Evolutionary conservation across 2,113 vertebrate species (phyloP).

Genomic region (Riparia riparia): DNA sequence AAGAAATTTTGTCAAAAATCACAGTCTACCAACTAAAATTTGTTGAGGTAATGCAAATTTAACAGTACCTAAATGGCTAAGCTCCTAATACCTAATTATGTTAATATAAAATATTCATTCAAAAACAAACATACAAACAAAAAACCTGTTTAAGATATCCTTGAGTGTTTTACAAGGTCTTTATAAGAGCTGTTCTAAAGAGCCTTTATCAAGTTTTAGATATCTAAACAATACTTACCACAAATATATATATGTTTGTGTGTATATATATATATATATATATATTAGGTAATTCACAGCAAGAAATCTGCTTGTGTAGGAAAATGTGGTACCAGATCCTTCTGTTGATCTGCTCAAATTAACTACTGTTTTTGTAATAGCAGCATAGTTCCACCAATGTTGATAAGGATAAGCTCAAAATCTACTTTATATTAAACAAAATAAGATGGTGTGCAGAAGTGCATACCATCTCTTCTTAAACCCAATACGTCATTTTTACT

Average conservation of each 20-base stretch:
- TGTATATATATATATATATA: too few relatives aligned
- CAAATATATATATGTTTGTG: not conserved
- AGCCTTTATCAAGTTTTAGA: not conserved
- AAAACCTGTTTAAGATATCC: not conserved
- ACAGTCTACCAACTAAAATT: not conserved
- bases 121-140: not conserved
- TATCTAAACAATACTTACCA: not conserved
- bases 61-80: not conserved
- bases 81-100: not conserved
- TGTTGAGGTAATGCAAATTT: not conserved
- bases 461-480: not conserved
- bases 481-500: rapidly evolving
- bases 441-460: not conserved
- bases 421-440: not conserved
- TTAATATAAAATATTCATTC: not conserved
- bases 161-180: not conserved
- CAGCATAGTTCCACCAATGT: not conserved
- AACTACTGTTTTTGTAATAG: not conserved
- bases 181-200: not conserved
- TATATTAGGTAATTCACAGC: not conserved
- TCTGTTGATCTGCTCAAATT: not conserved
- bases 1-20: not conserved
- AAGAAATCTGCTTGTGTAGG: not conserved
- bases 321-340: not conserved
- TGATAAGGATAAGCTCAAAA: not conserved